Evolutionary conservation across 2,797 vertebrate genomes (phyloP).

Genomic region (Pangasius macronema): DNA sequence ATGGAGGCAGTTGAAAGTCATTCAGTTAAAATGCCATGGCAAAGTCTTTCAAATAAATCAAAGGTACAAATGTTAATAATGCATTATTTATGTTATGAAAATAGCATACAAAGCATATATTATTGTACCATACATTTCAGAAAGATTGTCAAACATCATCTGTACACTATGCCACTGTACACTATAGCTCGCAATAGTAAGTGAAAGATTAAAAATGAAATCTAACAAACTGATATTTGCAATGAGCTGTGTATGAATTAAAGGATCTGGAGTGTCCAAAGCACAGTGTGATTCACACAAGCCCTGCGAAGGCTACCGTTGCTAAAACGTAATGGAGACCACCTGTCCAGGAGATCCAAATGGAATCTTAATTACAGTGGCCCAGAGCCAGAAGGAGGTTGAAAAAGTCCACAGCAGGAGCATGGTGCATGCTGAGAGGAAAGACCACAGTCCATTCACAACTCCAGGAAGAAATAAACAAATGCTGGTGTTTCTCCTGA

Average conservation of each 20-base stretch:
- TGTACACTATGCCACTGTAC: neutral
- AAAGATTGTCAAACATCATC: neutral
- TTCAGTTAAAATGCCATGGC: neutral
- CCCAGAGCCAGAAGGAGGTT: slow-evolving; percentile 39
- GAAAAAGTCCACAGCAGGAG: slow-evolving; percentile 31
- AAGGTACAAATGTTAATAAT: neutral
- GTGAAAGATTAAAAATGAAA: neutral
- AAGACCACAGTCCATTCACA: slow-evolving; percentile 33
- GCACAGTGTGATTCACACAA: slow-evolving; percentile 12
- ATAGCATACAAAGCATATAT: neutral
- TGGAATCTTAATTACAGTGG: slow-evolving; percentile 55
- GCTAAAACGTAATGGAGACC: slow-evolving; percentile 51
- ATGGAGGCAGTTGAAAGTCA: neutral
- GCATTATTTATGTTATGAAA: neutral
- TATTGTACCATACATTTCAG: neutral
- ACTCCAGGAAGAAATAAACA: slow-evolving; percentile 34
- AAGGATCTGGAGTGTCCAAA: slow-evolving; percentile 8
- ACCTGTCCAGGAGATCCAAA: slow-evolving; percentile 50
- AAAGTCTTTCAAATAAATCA: neutral
- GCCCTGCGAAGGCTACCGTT: slow-evolving; percentile 30
- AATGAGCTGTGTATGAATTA: neutral
- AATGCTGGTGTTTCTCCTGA: slow-evolving; percentile 21
- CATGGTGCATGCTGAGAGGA: slow-evolving; percentile 23
- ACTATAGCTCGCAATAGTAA: neutral
- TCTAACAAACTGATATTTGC: neutral